These are phyloP conservation scores for Habropoda laboriosa DNA, from an alignment of 1,140 invertebrate species.

Conservation along the genomic window DNA sequence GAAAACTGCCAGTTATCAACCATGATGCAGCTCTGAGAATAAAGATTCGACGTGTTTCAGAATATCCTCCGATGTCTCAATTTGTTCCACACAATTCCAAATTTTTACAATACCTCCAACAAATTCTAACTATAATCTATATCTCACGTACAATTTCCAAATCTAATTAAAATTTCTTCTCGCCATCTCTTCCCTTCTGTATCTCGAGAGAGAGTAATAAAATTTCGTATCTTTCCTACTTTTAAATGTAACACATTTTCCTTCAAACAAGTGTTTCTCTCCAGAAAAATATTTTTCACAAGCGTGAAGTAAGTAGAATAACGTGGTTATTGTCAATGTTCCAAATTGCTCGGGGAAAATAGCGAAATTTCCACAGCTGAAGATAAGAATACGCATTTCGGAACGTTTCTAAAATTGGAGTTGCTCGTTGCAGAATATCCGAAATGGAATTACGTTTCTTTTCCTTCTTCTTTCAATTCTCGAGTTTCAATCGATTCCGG, in stretches of 20 bases:
- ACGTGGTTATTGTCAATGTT: slow-evolving; percentile 32
- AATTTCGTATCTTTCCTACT: neutral
- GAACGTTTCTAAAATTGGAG: neutral
- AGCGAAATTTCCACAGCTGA: neutral
- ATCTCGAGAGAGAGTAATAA: too few relatives aligned
- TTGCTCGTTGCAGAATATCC: neutral
- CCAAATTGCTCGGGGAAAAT: neutral
- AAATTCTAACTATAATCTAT: too few relatives aligned
- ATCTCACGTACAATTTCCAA: too few relatives aligned
- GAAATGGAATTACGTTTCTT: slow-evolving; percentile 4
- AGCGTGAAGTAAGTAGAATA: neutral
- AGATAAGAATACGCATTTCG: neutral
- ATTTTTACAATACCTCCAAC: too few relatives aligned
- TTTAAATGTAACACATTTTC: neutral
- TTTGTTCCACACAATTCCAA: neutral
- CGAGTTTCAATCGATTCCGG: neutral
- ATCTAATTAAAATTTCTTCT: too few relatives aligned
- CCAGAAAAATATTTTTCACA: neutral
- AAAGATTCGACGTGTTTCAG: neutral
- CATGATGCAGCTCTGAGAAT: neutral
- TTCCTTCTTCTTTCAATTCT: too few relatives aligned
- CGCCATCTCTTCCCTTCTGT: neutral
- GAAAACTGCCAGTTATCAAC: slow-evolving; percentile 20
- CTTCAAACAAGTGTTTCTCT: neutral
- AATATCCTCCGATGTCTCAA: neutral